Evolutionary conservation across 92 coral and sea anemone genomes (phyloP).

Genomic region (Ricordea florida): DNA sequence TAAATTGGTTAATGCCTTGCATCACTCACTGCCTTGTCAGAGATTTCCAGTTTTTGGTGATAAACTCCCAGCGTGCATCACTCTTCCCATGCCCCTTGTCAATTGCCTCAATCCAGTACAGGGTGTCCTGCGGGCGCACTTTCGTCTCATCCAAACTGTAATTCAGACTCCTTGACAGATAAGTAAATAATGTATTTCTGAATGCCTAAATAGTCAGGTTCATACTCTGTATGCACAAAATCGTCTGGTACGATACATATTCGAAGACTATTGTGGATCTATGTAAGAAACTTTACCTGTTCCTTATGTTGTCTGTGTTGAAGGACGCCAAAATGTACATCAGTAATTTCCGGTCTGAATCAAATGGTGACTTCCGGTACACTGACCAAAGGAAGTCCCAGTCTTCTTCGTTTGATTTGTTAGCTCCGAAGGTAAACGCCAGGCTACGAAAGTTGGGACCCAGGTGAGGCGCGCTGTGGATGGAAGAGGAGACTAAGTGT

Average conservation of each 20-base stretch:
- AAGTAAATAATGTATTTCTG: not conserved
- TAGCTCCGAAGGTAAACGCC: conserved; percentile 56
- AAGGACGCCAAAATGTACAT: conserved; percentile 55
- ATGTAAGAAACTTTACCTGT: conserved; percentile 26
- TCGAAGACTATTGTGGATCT: too few species aligned
- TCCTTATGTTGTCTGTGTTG: conserved; percentile 19
- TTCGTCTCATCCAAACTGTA: conserved; percentile 36
- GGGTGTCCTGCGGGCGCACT: conserved; percentile 68
- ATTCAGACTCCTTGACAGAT: conserved; percentile 43
- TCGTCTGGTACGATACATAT: too few species aligned
- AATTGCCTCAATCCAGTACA: conserved; percentile 55
- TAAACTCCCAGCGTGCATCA: conserved; percentile 59
- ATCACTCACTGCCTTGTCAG: conserved; percentile 41
- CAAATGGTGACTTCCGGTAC: conserved; percentile 62
- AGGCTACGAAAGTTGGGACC: conserved; percentile 62
- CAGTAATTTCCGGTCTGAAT: conserved; percentile 60
- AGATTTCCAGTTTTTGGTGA: conserved; percentile 49
- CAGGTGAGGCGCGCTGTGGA: conserved; percentile 11
- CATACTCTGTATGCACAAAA: too few species aligned
- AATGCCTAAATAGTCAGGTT: too few species aligned
- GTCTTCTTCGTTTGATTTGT: conserved; percentile 65
- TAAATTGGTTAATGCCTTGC: not conserved
- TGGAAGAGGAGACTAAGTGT: not conserved
- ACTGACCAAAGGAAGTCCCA: conserved; percentile 74
- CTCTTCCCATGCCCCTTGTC: conserved; percentile 23